Conservation (phyloP, 1,140 invertebrate genomes). For the Oryctes rhinoceros region DNA sequence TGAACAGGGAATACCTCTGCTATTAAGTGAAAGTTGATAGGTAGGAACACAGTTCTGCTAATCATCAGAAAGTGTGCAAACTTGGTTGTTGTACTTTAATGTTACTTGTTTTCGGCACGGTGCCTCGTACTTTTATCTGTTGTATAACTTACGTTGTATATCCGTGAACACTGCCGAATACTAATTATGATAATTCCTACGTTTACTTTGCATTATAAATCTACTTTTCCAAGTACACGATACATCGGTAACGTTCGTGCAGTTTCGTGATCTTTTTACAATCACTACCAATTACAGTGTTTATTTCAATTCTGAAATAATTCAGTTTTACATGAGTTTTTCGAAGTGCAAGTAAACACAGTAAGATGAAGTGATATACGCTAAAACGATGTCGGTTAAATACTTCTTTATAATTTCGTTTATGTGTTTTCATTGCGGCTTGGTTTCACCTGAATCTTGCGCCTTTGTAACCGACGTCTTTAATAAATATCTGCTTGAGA, state of each 20-base stretch:
- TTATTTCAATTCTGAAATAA: conserved; percentile 14
- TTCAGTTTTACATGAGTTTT: neutral
- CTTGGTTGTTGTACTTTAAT: neutral
- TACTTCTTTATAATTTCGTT: neutral
- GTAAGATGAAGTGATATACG: neutral
- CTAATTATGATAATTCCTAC: neutral
- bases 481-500: neutral
- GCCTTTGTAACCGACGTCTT: neutral
- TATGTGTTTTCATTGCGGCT: neutral
- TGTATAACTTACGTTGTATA: neutral
- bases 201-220: neutral
- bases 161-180: neutral
- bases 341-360: neutral
- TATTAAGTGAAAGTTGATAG: no score
- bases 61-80: neutral
- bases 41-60: no score
- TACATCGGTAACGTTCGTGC: neutral
- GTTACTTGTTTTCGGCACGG: neutral
- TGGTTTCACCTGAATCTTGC: neutral
- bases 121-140: neutral
- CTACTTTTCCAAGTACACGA: neutral
- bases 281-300: neutral
- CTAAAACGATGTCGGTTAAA: neutral
- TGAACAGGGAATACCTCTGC: no score
- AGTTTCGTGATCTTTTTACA: neutral